Base-by-base conservation (phyloP, 2,797 vertebrate genomes). In the Cryptoblepharus egeriae region DNA sequence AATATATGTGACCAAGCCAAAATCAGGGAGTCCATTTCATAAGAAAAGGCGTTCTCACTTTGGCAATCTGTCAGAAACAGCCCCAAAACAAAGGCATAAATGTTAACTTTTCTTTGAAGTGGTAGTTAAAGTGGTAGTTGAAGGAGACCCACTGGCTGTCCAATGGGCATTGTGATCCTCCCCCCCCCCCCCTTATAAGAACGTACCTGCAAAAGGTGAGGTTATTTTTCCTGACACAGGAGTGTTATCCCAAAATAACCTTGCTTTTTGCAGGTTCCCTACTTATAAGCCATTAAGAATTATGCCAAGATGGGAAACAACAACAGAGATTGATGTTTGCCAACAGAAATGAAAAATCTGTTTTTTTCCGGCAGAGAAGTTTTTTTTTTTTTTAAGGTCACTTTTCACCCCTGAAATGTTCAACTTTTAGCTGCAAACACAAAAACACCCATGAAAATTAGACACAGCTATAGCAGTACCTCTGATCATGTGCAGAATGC, bases 291-390 rank as follows among this genome's bases (percentile, higher is more conserved):
- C n/a, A 45, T 30, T 45, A 42, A 58, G 57, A 58, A 22, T 24
- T 58, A 58, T 76, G 22, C 39, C 4, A 45, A 49, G 63, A 76
- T 18, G 20, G 32, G 18, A 37, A 10, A 67, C 22, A 67, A 67
- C 35, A 35, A 22, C 30, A 30, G 8, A 67, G 20, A 42, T 42
- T 42, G 9, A 4, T 42, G 9, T 42, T 67, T 37, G 32, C 65
- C 8, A 11, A 37, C 37, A 24, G 28, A 15, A 32, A 6, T 5
- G 1, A 3, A 9, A 3, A 3, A 2, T 1, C 4, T 35, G 28
- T 39, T 75, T 8, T 30, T 64, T 39, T 10, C 26, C 32, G 42
- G 30, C 32, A 18, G 32, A 15, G 61, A 8, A 35, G 65, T 4
- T 67, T 42, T 7, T 55, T 15, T 15, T 52, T 52, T 52, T 52